Conservation (phyloP, 1,140 invertebrate genomes). For the Leptestheria dahalacensis region DNA sequence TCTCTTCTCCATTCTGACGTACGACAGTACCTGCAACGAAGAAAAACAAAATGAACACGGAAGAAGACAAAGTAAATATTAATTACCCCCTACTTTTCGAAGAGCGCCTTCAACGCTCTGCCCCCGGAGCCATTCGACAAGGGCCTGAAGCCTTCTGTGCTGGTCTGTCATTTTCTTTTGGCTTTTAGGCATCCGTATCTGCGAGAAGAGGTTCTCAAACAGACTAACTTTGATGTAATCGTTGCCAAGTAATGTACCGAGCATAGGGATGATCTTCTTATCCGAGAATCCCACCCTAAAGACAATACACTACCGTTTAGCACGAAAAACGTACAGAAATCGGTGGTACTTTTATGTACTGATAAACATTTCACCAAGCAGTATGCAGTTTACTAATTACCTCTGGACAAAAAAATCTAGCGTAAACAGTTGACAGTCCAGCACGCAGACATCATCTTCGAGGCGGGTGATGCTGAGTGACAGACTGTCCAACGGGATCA, state of each 20-base stretch:
- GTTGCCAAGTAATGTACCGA: conserved; percentile 70
- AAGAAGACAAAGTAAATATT: background rate
- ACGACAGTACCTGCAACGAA: conserved; percentile 17
- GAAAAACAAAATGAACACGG: conserved; percentile 12
- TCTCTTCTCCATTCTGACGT: conserved; percentile 21
- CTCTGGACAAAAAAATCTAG: background rate
- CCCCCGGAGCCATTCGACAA: conserved; percentile 58
- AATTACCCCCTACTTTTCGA: conserved; percentile 28
- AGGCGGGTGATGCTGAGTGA: background rate
- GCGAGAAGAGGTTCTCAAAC: conserved; percentile 51
- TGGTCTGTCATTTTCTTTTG: conserved; percentile 34
- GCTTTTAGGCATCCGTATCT: conserved; percentile 43
- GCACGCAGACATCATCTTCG: background rate
- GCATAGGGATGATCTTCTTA: conserved; percentile 48
- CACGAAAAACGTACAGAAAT: too few species aligned
- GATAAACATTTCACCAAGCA: background rate
- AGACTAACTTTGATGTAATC: conserved; percentile 57
- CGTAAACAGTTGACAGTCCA: background rate
- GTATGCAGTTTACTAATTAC: background rate
- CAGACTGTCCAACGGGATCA: conserved; percentile 46
- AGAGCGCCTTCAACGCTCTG: conserved; percentile 47
- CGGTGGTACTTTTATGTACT: too few species aligned
- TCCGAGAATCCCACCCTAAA: conserved; percentile 43
- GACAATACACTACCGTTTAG: background rate
- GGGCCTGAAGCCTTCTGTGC: conserved; percentile 42